Percentiles rank a stretch among this genome's conserved stretches.
Conservation (phyloP, 1,140 invertebrate genomes). For the Drosophila navojoa region DNA sequence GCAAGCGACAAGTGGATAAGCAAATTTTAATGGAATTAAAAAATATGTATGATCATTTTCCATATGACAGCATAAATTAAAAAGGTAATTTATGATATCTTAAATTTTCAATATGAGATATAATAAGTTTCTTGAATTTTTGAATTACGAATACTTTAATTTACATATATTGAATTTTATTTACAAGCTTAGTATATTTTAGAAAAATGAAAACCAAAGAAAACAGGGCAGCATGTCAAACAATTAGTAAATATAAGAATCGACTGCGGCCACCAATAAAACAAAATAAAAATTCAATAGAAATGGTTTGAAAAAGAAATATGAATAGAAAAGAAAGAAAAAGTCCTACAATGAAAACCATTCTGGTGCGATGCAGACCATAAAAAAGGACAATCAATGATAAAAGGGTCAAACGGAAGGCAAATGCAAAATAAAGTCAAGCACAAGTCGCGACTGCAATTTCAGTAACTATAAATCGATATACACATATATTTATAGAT, state of each 20-base stretch:
- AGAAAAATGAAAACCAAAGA: neutral
- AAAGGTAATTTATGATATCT: too few relatives aligned
- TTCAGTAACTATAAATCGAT: too few relatives aligned
- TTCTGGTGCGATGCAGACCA: slow-evolving; percentile 48
- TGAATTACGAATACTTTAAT: too few relatives aligned
- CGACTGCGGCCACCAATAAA: slow-evolving; percentile 34
- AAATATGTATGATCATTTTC: too few relatives aligned
- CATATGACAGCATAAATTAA: too few relatives aligned
- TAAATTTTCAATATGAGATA: too few relatives aligned
- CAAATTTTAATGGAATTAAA: too few relatives aligned
- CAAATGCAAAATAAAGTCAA: slow-evolving; percentile 16
- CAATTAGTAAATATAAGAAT: slow-evolving; percentile 44
- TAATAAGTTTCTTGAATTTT: too few relatives aligned
- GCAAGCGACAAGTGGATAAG: too few relatives aligned
- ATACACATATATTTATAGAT: neutral
- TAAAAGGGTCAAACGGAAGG: neutral
- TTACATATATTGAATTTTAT: too few relatives aligned
- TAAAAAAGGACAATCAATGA: slow-evolving; percentile 59
- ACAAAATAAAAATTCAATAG: slow-evolving; percentile 31
- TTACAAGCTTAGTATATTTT: neutral
- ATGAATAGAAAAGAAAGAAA: neutral
- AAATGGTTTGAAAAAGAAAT: neutral
- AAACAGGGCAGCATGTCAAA: slow-evolving; percentile 16
- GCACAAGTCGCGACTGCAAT: neutral
- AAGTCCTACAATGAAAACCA: slow-evolving; percentile 55